Base-by-base conservation (phyloP, 2,888 invertebrate genomes). In the Lucinisca nassula region DNA sequence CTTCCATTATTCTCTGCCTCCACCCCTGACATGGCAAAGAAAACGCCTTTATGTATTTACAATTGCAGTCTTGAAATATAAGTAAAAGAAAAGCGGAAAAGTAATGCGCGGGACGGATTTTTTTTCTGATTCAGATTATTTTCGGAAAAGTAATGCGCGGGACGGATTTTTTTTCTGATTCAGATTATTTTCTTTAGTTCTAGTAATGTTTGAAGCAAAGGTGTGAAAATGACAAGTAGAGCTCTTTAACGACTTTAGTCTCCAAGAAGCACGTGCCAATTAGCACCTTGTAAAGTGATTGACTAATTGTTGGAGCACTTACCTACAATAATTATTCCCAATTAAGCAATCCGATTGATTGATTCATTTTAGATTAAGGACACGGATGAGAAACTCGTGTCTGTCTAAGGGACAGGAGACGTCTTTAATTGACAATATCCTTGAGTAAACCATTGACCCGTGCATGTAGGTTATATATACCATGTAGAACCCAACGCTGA, bases 361-460 rank as follows among this genome's bases (percentile, higher is more conserved):
- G n/a, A n/a, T n/a, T 21, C 32, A 21, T 67, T 67, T 35, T 10
- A 67, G 21, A 67, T 67, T 35, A 67, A 35, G 67, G 32, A 32
- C 67, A 67, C 35, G 67, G 67, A 10, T 35, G 67, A 67, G 67
- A 32, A 17, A 35, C 35, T 32, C 67, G 17, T 67, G 67, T 30
- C 67, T 35, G 67, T 67, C 67, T 67, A 1, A 10, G 1, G 17
- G 67, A 35, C 35, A 32, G 35, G 30, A 35, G 67, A 67, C 67
- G 32, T 67, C 67, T 67, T 67, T 67, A 67, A 67, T 67, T 67
- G 35, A 35, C 67, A 21, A 67, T 35, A 35, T 67, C 67, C 67
- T 17, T 67, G 67, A 67, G 67, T 67, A 67, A 67, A 32, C 14
- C 6, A 24, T 21, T 67, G 67, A 67, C 67, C 32, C 67, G 67